Evolutionary conservation across 2,113 vertebrate genomes (phyloP).

Genomic region (Zeus faber): DNA sequence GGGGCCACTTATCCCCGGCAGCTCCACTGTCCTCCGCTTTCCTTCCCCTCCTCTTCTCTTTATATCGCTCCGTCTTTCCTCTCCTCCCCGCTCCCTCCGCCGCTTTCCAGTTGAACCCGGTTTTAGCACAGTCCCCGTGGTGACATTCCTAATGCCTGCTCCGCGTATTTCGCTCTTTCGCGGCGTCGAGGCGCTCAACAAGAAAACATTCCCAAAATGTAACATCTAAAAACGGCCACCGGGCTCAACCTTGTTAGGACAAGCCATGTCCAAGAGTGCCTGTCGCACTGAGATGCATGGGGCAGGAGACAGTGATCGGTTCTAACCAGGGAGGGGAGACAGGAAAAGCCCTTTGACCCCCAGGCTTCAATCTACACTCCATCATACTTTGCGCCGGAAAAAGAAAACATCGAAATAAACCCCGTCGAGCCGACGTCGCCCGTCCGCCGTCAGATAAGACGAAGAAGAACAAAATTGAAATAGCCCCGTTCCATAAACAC

Average conservation of each 20-base stretch:
- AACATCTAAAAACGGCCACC: conserved; percentile 12
- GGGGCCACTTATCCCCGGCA: conserved; percentile 57
- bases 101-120: not conserved
- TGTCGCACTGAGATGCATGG: conserved; percentile 21
- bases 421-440: conserved; percentile 65
- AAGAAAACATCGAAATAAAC: conserved; percentile 75
- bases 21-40: conserved; percentile 10
- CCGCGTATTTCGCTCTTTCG: not conserved
- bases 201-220: conserved; percentile 28
- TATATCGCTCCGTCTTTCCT: conserved; percentile 3
- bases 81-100: not conserved
- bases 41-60: conserved; percentile 13
- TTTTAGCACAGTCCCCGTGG: not conserved
- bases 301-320: conserved; percentile 22
- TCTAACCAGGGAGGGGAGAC: conserved; percentile 57
- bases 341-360: conserved; percentile 72
- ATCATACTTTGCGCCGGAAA: conserved; percentile 68
- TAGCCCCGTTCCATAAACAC: conserved; percentile 71
- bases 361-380: conserved; percentile 56
- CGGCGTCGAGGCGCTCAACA: conserved; percentile 20
- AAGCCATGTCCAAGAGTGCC: conserved; percentile 18
- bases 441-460: conserved; percentile 72
- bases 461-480: conserved; percentile 55
- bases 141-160: not conserved
- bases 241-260: conserved; percentile 16